These are phyloP conservation scores for Steatocranus sp. DNA, from an alignment of 2,797 vertebrate genomes.

Conservation along the genomic window DNA sequence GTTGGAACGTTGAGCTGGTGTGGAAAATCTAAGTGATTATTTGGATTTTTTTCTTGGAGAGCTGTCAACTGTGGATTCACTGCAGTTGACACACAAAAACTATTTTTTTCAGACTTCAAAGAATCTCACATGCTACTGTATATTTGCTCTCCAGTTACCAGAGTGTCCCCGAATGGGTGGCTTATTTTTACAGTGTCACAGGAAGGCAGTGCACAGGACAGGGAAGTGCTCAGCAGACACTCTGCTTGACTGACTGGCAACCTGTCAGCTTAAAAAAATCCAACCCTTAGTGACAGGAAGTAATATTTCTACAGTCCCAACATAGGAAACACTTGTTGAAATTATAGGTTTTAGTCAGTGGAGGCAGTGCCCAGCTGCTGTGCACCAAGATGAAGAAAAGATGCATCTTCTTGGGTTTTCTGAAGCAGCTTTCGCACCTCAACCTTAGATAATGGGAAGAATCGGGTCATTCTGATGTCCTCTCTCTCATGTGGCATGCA, in stretches of 20 bases:
- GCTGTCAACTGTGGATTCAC: neutral
- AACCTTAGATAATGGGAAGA: neutral
- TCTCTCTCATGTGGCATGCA: neutral
- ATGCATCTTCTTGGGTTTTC: neutral
- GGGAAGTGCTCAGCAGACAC: neutral
- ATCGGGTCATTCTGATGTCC: neutral
- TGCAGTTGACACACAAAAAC: neutral
- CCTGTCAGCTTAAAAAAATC: neutral
- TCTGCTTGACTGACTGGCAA: neutral
- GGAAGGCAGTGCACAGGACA: neutral
- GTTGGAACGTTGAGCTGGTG: neutral
- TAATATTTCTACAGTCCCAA: neutral
- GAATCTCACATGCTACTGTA: neutral
- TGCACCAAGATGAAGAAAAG: neutral
- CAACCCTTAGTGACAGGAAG: neutral
- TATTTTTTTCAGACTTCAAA: neutral
- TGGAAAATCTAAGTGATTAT: neutral
- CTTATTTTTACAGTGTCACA: neutral
- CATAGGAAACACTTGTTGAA: neutral
- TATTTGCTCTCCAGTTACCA: neutral
- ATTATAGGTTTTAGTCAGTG: neutral
- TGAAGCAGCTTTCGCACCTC: accelerated
- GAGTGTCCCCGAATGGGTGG: neutral
- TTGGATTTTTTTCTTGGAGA: neutral
- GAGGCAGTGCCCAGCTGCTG: neutral